Conservation (phyloP, 2,113 vertebrate species). For the Mugil cephalus region DNA sequence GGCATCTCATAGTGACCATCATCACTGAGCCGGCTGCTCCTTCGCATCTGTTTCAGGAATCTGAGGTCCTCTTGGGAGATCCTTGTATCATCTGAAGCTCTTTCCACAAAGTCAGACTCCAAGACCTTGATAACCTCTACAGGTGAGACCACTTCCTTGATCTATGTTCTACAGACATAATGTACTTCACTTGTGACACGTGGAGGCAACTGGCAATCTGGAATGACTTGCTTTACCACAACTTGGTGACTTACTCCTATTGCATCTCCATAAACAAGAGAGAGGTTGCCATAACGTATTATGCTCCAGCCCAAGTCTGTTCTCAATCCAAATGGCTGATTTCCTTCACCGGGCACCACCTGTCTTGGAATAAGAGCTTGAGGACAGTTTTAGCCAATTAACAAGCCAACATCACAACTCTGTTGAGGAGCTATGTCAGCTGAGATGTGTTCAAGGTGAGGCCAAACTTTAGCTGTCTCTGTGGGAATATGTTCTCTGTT, state of each 20-base stretch:
- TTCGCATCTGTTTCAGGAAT: background rate
- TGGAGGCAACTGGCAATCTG: background rate
- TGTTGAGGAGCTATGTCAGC: too few species aligned
- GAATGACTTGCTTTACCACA: background rate
- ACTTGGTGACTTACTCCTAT: background rate
- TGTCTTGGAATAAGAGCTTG: too few species aligned
- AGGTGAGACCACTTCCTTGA: background rate
- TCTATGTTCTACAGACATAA: background rate
- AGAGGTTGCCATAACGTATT: rapidly evolving
- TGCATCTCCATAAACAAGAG: background rate
- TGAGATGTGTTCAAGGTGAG: too few species aligned
- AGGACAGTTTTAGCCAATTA: too few species aligned
- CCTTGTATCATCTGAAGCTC: background rate
- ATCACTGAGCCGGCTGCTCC: too few species aligned
- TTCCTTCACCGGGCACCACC: too few species aligned
- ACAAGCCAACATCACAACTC: too few species aligned
- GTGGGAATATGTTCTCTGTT: too few species aligned
- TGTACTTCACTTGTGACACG: constrained; percentile 2
- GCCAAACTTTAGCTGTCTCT: too few species aligned
- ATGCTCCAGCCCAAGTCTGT: background rate
- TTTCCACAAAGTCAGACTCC: constrained; percentile 1
- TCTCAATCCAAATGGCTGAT: too few species aligned
- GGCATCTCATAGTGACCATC: background rate
- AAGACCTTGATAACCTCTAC: background rate
- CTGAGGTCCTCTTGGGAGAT: background rate